phyloP scores from a whole-genome alignment of 1,140 invertebrate genomes.

The Cydia strobilella region DNA sequence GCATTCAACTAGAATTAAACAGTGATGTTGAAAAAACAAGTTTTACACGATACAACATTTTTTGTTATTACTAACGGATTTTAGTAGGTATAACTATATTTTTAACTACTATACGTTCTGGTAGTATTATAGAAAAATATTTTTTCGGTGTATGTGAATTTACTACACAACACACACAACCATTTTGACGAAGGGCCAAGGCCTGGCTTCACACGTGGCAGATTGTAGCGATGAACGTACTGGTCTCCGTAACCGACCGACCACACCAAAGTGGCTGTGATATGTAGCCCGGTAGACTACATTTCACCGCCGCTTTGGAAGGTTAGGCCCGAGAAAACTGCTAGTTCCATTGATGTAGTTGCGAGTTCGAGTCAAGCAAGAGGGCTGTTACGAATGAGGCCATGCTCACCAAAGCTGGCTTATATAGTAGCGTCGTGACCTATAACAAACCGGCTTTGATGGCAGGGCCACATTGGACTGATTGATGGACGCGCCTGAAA shows the following conservation, averaged over 20 bases:
- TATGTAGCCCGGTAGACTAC: slow-evolving; percentile 67
- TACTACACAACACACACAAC: slow-evolving; percentile 65
- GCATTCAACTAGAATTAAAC: too few species aligned
- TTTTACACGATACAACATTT: too few species aligned
- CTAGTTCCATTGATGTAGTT: slow-evolving; percentile 22
- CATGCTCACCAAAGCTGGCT: slow-evolving; percentile 80
- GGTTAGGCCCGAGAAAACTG: slow-evolving; percentile 67
- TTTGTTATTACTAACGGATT: too few species aligned
- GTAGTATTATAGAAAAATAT: too few species aligned
- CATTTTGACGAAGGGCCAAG: slow-evolving; percentile 75
- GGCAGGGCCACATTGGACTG: slow-evolving; percentile 68
- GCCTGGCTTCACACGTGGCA: slow-evolving; percentile 36
- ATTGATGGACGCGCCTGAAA: slow-evolving; percentile 38
- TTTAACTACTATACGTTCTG: too few species aligned
- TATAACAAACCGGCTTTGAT: slow-evolving; percentile 79
- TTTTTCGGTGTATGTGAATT: too few species aligned
- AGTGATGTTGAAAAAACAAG: too few species aligned
- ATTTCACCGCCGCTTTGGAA: slow-evolving; percentile 78
- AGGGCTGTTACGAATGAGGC: slow-evolving; percentile 51
- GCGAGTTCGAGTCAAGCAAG: slow-evolving; percentile 26
- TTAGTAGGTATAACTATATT: too few species aligned
- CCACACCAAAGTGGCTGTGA: slow-evolving; percentile 80
- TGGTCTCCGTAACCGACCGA: slow-evolving; percentile 72
- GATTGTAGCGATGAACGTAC: slow-evolving; percentile 35
- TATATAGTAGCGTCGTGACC: slow-evolving; percentile 73